Conservation (phyloP, 2,888 invertebrate genomes). For the Mesorhabditis sp. region DNA sequence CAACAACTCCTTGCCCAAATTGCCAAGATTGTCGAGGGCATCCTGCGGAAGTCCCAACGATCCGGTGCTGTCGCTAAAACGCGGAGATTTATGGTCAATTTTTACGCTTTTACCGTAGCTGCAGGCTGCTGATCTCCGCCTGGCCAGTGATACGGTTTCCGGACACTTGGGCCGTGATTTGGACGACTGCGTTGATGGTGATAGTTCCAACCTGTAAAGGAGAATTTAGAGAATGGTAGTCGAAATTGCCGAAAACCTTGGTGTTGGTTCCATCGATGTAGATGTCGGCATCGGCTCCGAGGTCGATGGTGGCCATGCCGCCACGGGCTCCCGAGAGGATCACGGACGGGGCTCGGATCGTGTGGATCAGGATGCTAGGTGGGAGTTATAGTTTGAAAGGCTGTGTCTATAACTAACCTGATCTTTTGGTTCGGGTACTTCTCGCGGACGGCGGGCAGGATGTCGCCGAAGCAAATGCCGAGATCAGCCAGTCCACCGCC, state of each 20-base stretch:
- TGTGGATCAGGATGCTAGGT: conserved; percentile 38
- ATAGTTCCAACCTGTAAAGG: conserved; percentile 42
- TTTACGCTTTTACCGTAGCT: conserved; percentile 18
- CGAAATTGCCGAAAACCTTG: conserved; percentile 13
- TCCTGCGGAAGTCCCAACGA: conserved; percentile 49
- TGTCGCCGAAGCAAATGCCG: conserved; percentile 55
- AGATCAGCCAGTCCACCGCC: conserved; percentile 44
- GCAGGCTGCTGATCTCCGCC: conserved; percentile 40
- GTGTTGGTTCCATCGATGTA: conserved; percentile 45
- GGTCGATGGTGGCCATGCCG: conserved; percentile 43
- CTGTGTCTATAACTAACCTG: conserved; percentile 12
- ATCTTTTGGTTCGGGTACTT: conserved; percentile 53
- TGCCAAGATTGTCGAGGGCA: conserved; percentile 53
- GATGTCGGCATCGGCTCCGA: conserved; percentile 49
- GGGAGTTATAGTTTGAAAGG: neutral
- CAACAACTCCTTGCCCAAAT: conserved; percentile 52
- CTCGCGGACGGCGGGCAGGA: conserved; percentile 52
- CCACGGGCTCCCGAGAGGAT: conserved; percentile 34
- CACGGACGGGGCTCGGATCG: conserved; percentile 48
- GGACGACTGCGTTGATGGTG: conserved; percentile 40
- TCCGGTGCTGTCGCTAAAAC: conserved; percentile 27
- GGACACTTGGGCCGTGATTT: conserved; percentile 31
- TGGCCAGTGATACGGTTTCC: conserved; percentile 38
- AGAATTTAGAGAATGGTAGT: neutral
- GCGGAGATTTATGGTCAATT: neutral